Percentiles rank a stretch among this genome's conserved stretches.
Conservation (phyloP, 2,888 invertebrate genomes). For the Hanleya hanleyi region DNA sequence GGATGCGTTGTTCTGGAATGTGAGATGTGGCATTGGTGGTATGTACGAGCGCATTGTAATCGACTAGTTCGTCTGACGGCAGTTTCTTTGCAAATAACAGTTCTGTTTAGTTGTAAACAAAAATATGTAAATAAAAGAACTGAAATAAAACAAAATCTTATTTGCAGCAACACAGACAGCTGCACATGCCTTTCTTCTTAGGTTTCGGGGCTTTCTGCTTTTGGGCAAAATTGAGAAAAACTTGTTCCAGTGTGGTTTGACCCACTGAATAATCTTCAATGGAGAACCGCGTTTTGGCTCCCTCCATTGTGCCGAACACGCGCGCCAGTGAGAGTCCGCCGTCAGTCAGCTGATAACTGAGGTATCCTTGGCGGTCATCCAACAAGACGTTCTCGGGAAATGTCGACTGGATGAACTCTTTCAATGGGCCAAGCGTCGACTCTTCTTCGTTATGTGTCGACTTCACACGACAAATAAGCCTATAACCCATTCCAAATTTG, state of each 20-base stretch:
- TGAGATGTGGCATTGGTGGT: too few relatives aligned
- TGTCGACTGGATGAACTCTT: conserved; percentile 26
- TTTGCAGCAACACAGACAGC: conserved; percentile 4
- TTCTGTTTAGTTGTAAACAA: too few relatives aligned
- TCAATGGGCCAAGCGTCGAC: conserved; percentile 19
- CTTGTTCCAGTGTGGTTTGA: conserved; percentile 73
- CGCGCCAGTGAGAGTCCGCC: conserved; percentile 49
- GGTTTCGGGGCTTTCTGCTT: conserved; percentile 24
- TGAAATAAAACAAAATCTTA: neutral
- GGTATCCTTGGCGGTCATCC: conserved; percentile 45
- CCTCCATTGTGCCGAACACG: conserved; percentile 70
- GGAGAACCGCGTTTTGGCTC: conserved; percentile 53
- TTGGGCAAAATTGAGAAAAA: conserved; percentile 75
- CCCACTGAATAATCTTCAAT: conserved; percentile 73
- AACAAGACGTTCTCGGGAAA: conserved; percentile 32
- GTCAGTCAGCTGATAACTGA: conserved; percentile 57
- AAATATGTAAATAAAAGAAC: too few relatives aligned
- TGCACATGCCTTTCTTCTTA: neutral
- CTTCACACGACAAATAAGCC: conserved; percentile 76
- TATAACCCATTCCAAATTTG: conserved; percentile 81
- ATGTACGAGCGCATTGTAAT: too few relatives aligned
- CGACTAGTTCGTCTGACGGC: too few relatives aligned
- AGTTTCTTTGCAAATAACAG: neutral
- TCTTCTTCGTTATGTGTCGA: conserved; percentile 8
- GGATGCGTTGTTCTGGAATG: too few relatives aligned